Percentiles rank a stretch among this genome's conserved stretches.
Conservation (phyloP, 1,140 invertebrate species). For the Anadara kagoshimensis region DNA sequence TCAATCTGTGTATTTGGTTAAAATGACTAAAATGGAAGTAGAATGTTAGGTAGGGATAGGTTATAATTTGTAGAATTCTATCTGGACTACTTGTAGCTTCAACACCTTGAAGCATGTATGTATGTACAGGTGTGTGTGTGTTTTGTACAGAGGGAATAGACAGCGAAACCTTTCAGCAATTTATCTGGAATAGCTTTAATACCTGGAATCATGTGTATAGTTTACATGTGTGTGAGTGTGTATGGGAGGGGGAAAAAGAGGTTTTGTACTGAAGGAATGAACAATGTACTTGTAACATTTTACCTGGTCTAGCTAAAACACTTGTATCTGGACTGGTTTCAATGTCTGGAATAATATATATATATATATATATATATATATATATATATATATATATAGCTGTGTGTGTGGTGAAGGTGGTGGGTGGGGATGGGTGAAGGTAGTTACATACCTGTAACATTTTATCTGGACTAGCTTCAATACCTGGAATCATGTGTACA, state of each 20-base stretch:
- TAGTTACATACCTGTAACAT: constrained; percentile 91
- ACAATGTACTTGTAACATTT: too few relatives aligned
- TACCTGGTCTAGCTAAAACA: too few relatives aligned
- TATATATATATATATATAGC: not conserved
- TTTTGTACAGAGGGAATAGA: too few relatives aligned
- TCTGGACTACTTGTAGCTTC: constrained; percentile 44
- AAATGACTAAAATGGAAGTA: too few relatives aligned
- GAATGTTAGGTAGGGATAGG: too few relatives aligned
- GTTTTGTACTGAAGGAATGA: too few relatives aligned
- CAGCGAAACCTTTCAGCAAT: too few relatives aligned
- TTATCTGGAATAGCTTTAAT: constrained; percentile 89
- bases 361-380: not conserved
- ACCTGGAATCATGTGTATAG: constrained; percentile 92
- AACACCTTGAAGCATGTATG: constrained; percentile 92
- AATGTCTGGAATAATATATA: not conserved
- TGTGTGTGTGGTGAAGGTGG: not conserved
- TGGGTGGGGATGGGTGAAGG: too few relatives aligned
- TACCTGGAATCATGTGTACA: constrained; percentile 91
- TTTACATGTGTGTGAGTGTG: constrained; percentile 94
- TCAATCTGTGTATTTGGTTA: too few relatives aligned
- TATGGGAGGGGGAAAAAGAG: too few relatives aligned
- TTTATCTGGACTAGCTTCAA: constrained; percentile 86
- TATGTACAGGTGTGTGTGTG: constrained; percentile 92
- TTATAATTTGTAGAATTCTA: too few relatives aligned
- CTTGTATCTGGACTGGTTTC: too few relatives aligned